Evolutionary conservation across 2,113 vertebrate genomes (phyloP).

Genomic region (Ranitomeya imitator): DNA sequence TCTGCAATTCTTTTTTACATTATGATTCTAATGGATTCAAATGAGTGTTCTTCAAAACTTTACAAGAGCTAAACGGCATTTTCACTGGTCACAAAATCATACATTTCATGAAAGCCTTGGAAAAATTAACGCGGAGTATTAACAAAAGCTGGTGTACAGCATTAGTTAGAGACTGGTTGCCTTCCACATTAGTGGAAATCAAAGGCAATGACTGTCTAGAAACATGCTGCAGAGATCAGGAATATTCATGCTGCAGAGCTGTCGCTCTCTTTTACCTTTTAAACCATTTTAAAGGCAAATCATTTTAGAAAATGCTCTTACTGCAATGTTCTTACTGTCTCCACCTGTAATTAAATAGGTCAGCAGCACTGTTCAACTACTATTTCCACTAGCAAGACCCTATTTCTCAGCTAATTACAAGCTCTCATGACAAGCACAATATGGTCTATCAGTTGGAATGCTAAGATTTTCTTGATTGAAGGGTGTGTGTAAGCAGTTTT

Average conservation of each 20-base stretch:
- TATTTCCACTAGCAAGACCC: constrained; percentile 8
- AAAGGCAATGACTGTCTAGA: constrained; percentile 7
- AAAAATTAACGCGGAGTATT: not conserved
- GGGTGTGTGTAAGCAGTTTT: too few species aligned
- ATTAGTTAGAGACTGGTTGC: not conserved
- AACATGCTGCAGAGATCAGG: constrained; percentile 9
- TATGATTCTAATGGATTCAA: constrained; percentile 46
- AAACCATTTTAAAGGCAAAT: constrained; percentile 17
- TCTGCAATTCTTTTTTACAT: constrained; percentile 1
- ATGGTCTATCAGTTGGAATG: not conserved
- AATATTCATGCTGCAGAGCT: constrained; percentile 12
- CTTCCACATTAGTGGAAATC: not conserved
- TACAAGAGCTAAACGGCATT: not conserved
- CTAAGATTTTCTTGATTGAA: not conserved
- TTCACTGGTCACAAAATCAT: not conserved
- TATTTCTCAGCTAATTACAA: not conserved
- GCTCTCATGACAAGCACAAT: not conserved
- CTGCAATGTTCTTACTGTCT: constrained; percentile 23
- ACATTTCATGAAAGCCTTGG: not conserved
- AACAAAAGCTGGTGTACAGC: not conserved
- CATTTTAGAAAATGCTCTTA: constrained; percentile 6
- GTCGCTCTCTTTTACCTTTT: constrained; percentile 1
- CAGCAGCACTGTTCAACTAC: not conserved
- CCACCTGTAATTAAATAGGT: not conserved
- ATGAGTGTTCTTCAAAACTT: constrained; percentile 23